Conservation (phyloP, 2,113 vertebrate species). For the Paraplagusia blochii region DNA sequence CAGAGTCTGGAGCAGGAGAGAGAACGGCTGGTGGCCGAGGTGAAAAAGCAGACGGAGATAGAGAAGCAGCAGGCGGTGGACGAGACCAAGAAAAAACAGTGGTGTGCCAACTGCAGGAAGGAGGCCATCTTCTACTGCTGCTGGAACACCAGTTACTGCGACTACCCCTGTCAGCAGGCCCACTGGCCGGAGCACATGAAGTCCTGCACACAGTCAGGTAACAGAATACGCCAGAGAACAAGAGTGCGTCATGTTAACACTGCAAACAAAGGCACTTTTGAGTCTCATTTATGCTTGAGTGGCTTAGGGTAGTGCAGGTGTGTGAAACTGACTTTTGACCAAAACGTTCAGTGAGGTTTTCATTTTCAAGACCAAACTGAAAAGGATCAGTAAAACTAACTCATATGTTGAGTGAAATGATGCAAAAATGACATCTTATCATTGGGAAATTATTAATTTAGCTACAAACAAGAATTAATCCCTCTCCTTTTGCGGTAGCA, state of each 20-base stretch:
- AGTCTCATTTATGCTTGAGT: not conserved
- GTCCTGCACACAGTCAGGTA: constrained; percentile 98
- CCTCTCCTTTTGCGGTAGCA: no score
- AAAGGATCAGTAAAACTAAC: no score
- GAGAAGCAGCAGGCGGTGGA: constrained; percentile 95
- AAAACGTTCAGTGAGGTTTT: no score
- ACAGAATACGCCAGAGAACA: not conserved
- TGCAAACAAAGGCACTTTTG: not conserved
- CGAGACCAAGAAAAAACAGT: constrained; percentile 98
- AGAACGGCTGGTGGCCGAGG: constrained; percentile 90
- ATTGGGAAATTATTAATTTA: no score
- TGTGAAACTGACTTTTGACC: no score
- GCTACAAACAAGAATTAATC: no score
- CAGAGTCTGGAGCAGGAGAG: constrained; percentile 95
- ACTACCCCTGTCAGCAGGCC: constrained; percentile 97
- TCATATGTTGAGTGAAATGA: no score
- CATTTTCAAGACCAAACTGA: no score
- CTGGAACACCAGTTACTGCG: constrained; percentile 98
- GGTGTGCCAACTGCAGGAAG: constrained; percentile 97
- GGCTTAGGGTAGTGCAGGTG: not conserved
- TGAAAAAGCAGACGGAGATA: constrained; percentile 91
- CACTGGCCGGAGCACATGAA: constrained; percentile 99
- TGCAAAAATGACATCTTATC: no score
- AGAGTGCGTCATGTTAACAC: not conserved
- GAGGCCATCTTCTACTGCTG: constrained; percentile 99